These are phyloP conservation scores for Paramisgurnus dabryanus DNA, from an alignment of 2,113 vertebrate genomes.

Conservation along the genomic window DNA sequence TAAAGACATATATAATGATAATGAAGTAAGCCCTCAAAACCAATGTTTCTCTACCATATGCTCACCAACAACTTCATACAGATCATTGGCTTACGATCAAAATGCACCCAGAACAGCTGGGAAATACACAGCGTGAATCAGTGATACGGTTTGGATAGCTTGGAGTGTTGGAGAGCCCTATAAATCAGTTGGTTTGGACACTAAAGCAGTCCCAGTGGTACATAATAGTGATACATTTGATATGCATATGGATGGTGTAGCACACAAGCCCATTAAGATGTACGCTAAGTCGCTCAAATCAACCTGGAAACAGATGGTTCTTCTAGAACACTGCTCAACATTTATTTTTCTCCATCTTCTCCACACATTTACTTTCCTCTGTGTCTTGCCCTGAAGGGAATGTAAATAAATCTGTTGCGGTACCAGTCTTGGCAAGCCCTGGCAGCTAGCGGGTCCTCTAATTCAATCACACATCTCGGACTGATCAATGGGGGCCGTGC, in stretches of 20 bases:
- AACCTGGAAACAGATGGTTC: conserved; percentile 23
- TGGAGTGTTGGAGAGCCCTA: not conserved
- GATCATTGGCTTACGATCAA: conserved; percentile 13
- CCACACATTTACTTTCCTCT: not conserved
- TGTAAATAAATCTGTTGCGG: conserved; percentile 56
- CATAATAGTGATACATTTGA: not conserved
- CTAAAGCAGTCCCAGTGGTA: not conserved
- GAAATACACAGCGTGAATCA: not conserved
- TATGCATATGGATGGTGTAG: conserved; percentile 5
- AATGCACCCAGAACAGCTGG: not conserved
- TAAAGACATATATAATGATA: conserved; percentile 27
- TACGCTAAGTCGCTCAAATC: conserved; percentile 28
- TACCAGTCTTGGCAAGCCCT: conserved; percentile 1
- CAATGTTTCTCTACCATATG: not conserved
- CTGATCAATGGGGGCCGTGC: conserved; percentile 50
- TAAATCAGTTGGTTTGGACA: conserved; percentile 15
- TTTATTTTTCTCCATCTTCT: not conserved
- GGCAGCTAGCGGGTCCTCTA: not conserved
- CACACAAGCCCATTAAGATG: conserved; percentile 18
- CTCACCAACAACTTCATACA: conserved; percentile 2
- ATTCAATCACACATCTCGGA: conserved; percentile 46
- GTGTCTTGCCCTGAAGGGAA: conserved; percentile 37
- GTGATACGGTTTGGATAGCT: not conserved
- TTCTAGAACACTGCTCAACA: conserved; percentile 10
- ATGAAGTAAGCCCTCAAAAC: not conserved